Conservation (phyloP, 2,888 invertebrate genomes). For the Ceriagrion tenellum region DNA sequence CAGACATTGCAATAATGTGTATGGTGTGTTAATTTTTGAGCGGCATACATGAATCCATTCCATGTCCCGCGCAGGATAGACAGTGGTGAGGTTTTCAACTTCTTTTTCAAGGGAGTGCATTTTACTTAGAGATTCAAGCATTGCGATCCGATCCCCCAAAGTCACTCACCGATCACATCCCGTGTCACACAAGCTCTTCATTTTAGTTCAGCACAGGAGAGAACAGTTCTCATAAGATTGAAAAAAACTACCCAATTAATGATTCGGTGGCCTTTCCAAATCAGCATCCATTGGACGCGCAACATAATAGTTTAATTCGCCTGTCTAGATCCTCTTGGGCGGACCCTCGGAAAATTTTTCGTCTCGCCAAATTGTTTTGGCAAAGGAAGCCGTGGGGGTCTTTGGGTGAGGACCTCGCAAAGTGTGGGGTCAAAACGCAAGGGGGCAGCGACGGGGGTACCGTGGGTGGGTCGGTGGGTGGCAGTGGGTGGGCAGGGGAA, state of each 20-base stretch:
- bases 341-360: not conserved
- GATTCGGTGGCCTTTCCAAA: not conserved
- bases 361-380: not conserved
- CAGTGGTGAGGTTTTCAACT: too few species aligned
- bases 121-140: too few species aligned
- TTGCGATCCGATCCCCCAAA: too few species aligned
- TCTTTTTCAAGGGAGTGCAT: too few species aligned
- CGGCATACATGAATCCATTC: too few species aligned
- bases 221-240: not conserved
- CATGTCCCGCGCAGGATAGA: too few species aligned
- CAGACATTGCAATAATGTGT: too few species aligned
- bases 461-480: not conserved
- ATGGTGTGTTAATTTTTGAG: too few species aligned
- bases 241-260: not conserved
- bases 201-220: not conserved
- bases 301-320: not conserved
- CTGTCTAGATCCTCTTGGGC: not conserved
- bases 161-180: not conserved
- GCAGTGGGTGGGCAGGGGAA: not conserved
- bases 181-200: not conserved
- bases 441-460: not conserved
- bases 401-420: not conserved
- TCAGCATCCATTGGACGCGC: not conserved
- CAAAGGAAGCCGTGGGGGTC: not conserved
- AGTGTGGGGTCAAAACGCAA: not conserved